Evolutionary conservation across 2,888 invertebrate species (phyloP).

Genomic region (Liodrosophila aerea): DNA sequence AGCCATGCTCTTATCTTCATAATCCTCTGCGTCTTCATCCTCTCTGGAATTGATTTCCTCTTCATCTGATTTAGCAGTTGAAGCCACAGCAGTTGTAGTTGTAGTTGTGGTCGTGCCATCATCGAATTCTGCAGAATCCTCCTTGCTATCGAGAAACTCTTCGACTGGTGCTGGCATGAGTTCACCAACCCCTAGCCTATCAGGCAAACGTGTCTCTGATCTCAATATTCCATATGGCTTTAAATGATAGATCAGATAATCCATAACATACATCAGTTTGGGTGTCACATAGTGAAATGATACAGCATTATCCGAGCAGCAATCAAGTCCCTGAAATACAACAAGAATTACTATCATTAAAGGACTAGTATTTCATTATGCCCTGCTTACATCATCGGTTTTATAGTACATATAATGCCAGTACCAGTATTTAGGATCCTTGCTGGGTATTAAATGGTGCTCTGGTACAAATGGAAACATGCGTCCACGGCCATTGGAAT

Average conservation of each 20-base stretch:
- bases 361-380: not conserved
- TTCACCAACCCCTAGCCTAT: too few relatives aligned
- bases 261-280: conserved; percentile 95
- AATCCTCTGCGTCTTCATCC: too few relatives aligned
- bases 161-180: too few relatives aligned
- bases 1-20: too few relatives aligned
- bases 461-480: conserved; percentile 97
- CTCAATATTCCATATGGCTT: conserved; percentile 86
- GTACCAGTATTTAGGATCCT: conserved; percentile 93
- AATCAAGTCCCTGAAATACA: conserved; percentile 80
- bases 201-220: too few relatives aligned
- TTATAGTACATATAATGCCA: conserved; percentile 96
- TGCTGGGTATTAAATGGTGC: conserved; percentile 92
- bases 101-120: too few relatives aligned
- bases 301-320: conserved; percentile 95
- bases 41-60: too few relatives aligned
- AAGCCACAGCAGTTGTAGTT: too few relatives aligned
- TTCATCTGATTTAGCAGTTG: too few relatives aligned
- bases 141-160: too few relatives aligned
- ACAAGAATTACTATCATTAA: too few relatives aligned
- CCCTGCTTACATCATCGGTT: conserved; percentile 85
- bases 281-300: conserved; percentile 96
- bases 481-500: conserved; percentile 90
- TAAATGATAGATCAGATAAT: conserved; percentile 96
- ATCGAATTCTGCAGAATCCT: too few relatives aligned